Evolutionary conservation across 1,140 invertebrate genomes (phyloP).

Genomic region (Prorops nasuta): DNA sequence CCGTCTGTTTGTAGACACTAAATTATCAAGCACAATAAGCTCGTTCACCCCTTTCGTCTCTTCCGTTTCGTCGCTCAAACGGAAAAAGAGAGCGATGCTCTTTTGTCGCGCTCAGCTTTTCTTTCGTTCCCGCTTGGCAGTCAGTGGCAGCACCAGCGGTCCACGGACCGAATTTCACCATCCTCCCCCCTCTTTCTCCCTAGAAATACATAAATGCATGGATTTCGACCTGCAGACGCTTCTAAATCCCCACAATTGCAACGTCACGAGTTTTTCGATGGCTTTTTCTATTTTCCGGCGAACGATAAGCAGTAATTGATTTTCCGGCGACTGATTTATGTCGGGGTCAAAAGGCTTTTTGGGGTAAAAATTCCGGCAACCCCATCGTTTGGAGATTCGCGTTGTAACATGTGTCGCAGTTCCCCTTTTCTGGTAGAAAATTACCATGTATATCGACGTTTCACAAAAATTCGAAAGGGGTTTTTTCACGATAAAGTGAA

Average conservation of each 20-base stretch:
- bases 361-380: slow-evolving; percentile 43
- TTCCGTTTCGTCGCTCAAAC: slow-evolving; percentile 20
- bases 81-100: too few species aligned
- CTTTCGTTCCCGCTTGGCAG: too few species aligned
- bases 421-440: slow-evolving; percentile 23
- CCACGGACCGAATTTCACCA: too few species aligned
- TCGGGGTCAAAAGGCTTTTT: too few species aligned
- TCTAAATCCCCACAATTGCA: too few species aligned
- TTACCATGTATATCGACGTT: slow-evolving; percentile 52
- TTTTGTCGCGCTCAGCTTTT: too few species aligned
- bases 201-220: too few species aligned
- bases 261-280: too few species aligned
- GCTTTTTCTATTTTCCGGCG: slow-evolving; percentile 13
- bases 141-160: too few species aligned
- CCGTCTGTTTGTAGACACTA: slow-evolving; percentile 57
- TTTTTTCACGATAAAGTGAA: too few species aligned
- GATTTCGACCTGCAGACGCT: too few species aligned
- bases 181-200: too few species aligned
- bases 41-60: slow-evolving; percentile 14
- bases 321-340: slow-evolving; percentile 54
- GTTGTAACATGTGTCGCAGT: slow-evolving; percentile 46
- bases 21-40: slow-evolving; percentile 53
- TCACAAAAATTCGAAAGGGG: slow-evolving; percentile 30
- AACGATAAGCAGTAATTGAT: slow-evolving; percentile 54
- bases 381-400: slow-evolving; percentile 30